Percentiles rank a stretch among this genome's conserved stretches.
These are phyloP conservation scores for Luidia sarsii DNA, from an alignment of 53 echinoderm and acorn worm genomes.

Conservation along the genomic window DNA sequence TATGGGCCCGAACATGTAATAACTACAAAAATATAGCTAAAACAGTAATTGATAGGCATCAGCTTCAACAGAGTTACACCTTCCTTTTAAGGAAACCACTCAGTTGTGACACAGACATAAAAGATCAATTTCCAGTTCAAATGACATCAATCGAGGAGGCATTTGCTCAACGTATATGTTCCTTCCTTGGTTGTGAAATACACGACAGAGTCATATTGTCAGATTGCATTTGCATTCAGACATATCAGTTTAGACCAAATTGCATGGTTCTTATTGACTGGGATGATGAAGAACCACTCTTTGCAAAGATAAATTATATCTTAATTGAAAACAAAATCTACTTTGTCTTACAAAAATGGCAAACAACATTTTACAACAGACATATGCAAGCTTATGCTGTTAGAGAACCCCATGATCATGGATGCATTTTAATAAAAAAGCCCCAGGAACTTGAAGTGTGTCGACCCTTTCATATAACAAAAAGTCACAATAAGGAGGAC, in stretches of 20 bases:
- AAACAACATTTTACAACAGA: neutral
- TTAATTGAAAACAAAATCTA: neutral
- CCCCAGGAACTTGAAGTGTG: neutral
- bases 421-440: neutral
- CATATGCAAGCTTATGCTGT: neutral
- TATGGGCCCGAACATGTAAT: too few species aligned
- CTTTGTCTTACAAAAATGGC: neutral
- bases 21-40: slow-evolving; percentile 55
- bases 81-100: slow-evolving; percentile 6
- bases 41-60: slow-evolving; percentile 50
- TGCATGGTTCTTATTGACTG: slow-evolving; percentile 28
- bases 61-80: slow-evolving; percentile 5
- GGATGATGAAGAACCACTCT: slow-evolving; percentile 31
- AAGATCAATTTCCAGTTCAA: slow-evolving; percentile 16
- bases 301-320: neutral
- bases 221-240: neutral
- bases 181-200: neutral
- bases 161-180: neutral
- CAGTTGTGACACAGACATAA: neutral
- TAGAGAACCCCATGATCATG: neutral
- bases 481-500: neutral
- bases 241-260: slow-evolving; percentile 33
- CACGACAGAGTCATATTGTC: neutral
- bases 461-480: slow-evolving; percentile 1
- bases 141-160: slow-evolving; percentile 14